Percentiles rank a stretch among this genome's conserved stretches.
phyloP scores from a whole-genome alignment of 2,797 vertebrate species.

The Oryzias sinensis region DNA sequence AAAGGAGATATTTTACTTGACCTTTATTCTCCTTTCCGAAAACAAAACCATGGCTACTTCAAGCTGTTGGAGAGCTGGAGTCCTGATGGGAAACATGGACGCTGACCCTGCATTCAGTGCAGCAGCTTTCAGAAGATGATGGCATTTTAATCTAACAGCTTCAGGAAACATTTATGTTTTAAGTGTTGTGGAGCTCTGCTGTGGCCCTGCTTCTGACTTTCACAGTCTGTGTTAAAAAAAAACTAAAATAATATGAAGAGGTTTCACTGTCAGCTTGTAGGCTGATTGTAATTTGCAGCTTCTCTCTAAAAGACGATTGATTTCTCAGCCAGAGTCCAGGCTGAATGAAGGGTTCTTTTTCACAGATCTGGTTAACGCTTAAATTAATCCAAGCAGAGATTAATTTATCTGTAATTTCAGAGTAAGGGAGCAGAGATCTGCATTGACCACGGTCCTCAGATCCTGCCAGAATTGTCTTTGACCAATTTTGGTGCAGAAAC shows the following conservation, averaged over 20 bases:
- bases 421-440: background rate
- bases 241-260: no score
- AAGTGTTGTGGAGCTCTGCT: conserved; percentile 29
- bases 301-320: conserved; percentile 7
- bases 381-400: conserved; percentile 28
- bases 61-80: background rate
- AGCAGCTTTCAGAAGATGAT: conserved; percentile 37
- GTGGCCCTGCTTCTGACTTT: background rate
- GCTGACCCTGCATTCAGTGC: conserved; percentile 36
- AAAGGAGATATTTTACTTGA: no score
- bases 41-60: conserved; percentile 1
- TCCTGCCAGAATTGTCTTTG: background rate
- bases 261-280: conserved; percentile 30
- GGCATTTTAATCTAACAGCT: conserved; percentile 48
- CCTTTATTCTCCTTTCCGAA: background rate
- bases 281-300: background rate
- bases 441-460: conserved; percentile 5
- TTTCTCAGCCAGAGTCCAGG: conserved; percentile 26
- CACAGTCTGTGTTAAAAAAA: no score
- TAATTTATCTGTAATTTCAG: conserved; percentile 29
- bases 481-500: background rate
- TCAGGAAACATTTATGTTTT: conserved; percentile 48
- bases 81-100: conserved; percentile 3
- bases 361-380: conserved; percentile 45
- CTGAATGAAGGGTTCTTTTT: conserved; percentile 43